Percentiles rank a stretch among this genome's conserved stretches.
phyloP scores from a whole-genome alignment of 1,140 invertebrate species.

The Drosophila pectinifera region DNA sequence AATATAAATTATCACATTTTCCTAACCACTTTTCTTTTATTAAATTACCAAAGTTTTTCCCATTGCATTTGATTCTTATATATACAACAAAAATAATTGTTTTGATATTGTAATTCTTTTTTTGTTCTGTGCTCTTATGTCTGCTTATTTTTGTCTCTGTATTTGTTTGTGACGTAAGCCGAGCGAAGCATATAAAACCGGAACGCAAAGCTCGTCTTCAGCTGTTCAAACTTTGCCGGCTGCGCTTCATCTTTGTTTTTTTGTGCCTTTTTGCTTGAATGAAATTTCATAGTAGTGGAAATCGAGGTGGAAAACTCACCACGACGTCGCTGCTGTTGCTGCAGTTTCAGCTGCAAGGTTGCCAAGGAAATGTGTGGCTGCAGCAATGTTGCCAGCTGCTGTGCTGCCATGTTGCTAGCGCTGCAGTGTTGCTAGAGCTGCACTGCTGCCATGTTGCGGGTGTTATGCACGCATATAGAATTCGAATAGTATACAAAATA shows the following conservation, averaged over 20 bases:
- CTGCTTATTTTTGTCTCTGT: slow-evolving; percentile 6
- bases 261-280: slow-evolving; percentile 37
- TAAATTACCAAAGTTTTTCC: no score
- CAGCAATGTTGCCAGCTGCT: slow-evolving; percentile 22
- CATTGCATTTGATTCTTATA: no score
- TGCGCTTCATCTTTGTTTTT: slow-evolving; percentile 47
- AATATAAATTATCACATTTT: not conserved
- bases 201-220: slow-evolving; percentile 48
- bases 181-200: slow-evolving; percentile 33
- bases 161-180: slow-evolving; percentile 54
- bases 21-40: not conserved
- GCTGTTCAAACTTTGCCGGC: slow-evolving; percentile 51
- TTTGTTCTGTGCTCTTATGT: not conserved
- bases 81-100: no score
- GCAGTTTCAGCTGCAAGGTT: slow-evolving; percentile 20
- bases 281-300: slow-evolving; percentile 51
- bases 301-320: slow-evolving; percentile 37
- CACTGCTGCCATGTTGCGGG: not conserved
- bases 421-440: slow-evolving; percentile 18
- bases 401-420: slow-evolving; percentile 2
- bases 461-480: no score
- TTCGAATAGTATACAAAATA: no score
- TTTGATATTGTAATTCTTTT: no score
- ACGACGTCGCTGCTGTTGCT: slow-evolving; percentile 20
- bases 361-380: slow-evolving; percentile 3